Conservation (phyloP, 2,113 vertebrate genomes). For the Lophura nycthemera region DNA sequence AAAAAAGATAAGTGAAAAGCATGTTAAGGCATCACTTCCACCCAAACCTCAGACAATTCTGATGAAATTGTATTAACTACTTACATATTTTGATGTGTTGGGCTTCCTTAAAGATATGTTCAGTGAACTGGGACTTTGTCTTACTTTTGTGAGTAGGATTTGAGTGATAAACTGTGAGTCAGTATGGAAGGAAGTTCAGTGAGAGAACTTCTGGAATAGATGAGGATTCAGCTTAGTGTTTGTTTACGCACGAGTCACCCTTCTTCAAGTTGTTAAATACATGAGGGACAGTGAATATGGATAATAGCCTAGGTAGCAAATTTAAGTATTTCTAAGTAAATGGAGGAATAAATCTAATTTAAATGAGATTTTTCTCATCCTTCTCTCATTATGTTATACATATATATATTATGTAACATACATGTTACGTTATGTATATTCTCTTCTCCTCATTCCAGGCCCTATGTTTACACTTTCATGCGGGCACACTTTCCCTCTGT, state of each 20-base stretch:
- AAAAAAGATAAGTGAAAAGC: neutral
- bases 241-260: neutral
- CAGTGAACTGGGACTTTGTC: neutral
- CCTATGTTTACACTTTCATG: neutral
- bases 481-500: neutral
- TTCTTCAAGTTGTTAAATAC: neutral
- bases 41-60: neutral
- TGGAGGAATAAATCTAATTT: neutral
- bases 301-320: neutral
- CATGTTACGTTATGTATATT: neutral
- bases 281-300: neutral
- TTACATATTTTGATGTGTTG: neutral
- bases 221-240: neutral
- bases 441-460: rapidly evolving
- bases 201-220: neutral
- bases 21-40: neutral
- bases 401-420: neutral
- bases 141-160: neutral
- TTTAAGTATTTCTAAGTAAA: neutral
- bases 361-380: neutral
- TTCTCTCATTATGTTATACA: neutral
- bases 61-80: neutral
- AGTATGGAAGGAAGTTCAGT: neutral
- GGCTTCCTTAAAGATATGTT: neutral
- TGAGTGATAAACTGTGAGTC: neutral